phyloP scores from a whole-genome alignment of 2,797 vertebrate species.

The Hydrophis major region DNA sequence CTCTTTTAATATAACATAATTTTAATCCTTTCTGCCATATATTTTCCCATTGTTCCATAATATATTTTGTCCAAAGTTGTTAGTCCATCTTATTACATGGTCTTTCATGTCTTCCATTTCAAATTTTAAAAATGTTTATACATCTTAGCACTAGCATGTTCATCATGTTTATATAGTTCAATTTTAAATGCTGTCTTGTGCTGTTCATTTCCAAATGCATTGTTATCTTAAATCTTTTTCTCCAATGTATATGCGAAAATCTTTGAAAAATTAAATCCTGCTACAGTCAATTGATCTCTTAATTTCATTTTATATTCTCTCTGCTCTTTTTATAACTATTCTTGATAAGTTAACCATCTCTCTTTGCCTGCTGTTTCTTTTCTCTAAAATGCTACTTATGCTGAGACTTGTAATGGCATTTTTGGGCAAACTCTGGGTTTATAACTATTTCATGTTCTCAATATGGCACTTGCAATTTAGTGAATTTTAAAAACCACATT shows the following conservation, averaged over 20 bases:
- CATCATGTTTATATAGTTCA: background rate
- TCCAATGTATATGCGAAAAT: background rate
- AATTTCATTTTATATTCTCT: background rate
- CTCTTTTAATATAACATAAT: background rate
- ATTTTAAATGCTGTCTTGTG: background rate
- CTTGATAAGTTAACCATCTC: background rate
- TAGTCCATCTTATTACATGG: background rate
- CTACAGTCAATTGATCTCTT: background rate
- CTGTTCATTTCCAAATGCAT: background rate
- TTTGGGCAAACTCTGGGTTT: background rate
- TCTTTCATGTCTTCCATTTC: background rate
- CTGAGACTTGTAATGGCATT: background rate
- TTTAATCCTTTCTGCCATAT: background rate
- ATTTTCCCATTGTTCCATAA: background rate
- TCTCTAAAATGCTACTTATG: background rate
- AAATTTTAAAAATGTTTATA: background rate
- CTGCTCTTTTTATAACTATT: background rate
- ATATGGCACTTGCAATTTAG: background rate
- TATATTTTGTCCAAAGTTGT: background rate
- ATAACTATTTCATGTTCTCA: background rate
- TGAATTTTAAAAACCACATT: background rate
- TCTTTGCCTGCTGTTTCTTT: background rate
- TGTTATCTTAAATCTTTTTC: background rate
- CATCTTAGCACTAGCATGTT: background rate
- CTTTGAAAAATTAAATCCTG: background rate